phyloP scores from a whole-genome alignment of 1,140 invertebrate genomes.

The Theocolax elegans region DNA sequence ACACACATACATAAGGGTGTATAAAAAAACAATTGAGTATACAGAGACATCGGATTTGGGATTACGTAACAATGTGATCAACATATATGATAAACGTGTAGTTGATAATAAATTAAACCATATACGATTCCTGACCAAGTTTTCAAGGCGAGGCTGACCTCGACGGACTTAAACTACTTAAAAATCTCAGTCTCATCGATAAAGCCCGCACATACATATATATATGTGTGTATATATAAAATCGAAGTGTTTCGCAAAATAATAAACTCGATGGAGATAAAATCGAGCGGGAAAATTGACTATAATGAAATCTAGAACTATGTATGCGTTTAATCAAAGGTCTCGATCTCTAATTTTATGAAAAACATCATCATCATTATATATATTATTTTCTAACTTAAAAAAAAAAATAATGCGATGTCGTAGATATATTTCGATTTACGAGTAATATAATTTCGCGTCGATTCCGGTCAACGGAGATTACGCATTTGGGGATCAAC shows the following conservation, averaged over 20 bases:
- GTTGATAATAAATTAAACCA: conserved; percentile 19
- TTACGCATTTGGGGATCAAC: too few relatives aligned
- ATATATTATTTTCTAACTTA: neutral
- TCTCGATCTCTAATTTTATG: neutral
- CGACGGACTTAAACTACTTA: conserved; percentile 41
- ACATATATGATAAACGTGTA: neutral
- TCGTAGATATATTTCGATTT: too few relatives aligned
- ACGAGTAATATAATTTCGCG: too few relatives aligned
- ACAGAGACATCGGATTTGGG: too few relatives aligned
- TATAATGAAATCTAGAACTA: neutral
- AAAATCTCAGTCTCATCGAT: conserved; percentile 34
- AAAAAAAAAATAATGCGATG: neutral
- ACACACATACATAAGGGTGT: too few relatives aligned
- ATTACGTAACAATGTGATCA: neutral
- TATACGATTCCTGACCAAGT: neutral
- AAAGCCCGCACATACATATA: neutral
- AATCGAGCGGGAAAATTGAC: neutral
- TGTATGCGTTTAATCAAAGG: neutral
- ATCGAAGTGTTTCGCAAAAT: conserved; percentile 1
- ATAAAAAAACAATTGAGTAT: too few relatives aligned
- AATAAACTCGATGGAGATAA: conserved; percentile 3
- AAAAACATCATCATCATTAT: neutral
- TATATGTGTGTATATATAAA: too few relatives aligned
- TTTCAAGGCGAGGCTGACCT: conserved; percentile 40
- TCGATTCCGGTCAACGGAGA: too few relatives aligned